Evolutionary conservation across 2,797 vertebrate genomes (phyloP).

Genomic region (Rhyacichthys aspro): DNA sequence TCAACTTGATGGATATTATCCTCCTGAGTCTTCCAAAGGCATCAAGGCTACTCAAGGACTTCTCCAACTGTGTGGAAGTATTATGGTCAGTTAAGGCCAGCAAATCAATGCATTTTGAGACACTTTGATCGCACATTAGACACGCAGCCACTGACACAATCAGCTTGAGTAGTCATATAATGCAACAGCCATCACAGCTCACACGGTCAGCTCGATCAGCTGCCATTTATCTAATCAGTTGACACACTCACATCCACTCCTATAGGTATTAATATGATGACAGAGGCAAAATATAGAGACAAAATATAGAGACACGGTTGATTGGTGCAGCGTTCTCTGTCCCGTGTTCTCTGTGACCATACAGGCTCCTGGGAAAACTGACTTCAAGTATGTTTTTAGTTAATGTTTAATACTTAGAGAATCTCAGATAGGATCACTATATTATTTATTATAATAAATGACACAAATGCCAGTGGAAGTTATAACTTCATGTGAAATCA

Average conservation of each 20-base stretch:
- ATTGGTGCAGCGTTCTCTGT: conserved; percentile 36
- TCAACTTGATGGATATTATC: conserved; percentile 42
- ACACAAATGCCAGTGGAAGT: no score
- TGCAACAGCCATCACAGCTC: conserved; percentile 56
- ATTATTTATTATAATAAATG: no score
- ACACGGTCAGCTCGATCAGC: conserved; percentile 47
- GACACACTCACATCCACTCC: conserved; percentile 24
- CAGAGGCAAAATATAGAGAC: conserved; percentile 27
- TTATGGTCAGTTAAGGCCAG: conserved; percentile 44
- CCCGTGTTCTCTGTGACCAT: conserved; percentile 36
- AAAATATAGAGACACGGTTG: conserved; percentile 39
- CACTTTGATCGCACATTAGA: conserved; percentile 60
- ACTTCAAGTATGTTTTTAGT: no score
- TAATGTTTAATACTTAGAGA: no score
- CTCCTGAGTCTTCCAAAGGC: conserved; percentile 25
- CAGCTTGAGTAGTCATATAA: conserved; percentile 63
- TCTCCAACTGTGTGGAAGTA: conserved; percentile 52
- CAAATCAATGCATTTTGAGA: conserved; percentile 46
- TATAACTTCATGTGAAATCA: no score
- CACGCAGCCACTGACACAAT: conserved; percentile 61
- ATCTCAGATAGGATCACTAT: no score
- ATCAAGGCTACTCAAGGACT: conserved; percentile 60
- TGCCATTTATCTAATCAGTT: conserved; percentile 58
- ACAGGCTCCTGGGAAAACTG: no score
- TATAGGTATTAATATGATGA: conserved; percentile 49